These are phyloP conservation scores for Erythrocebus patas DNA, from an alignment of 2,113 vertebrate species.

Conservation along the genomic window DNA sequence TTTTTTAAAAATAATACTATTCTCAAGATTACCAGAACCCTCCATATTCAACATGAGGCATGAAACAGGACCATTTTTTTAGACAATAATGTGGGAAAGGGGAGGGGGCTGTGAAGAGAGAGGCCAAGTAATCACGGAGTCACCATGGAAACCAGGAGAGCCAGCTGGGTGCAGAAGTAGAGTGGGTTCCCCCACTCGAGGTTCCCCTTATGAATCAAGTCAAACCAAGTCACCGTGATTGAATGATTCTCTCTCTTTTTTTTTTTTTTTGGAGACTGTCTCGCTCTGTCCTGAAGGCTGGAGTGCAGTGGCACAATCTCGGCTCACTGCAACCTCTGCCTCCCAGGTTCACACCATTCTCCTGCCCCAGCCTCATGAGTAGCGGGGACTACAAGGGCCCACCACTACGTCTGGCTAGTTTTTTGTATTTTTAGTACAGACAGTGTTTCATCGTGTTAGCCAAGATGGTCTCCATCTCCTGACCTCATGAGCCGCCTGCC, in stretches of 20 bases:
- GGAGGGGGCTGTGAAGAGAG: neutral
- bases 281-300: too few relatives aligned
- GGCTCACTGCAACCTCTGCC: too few relatives aligned
- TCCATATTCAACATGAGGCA: neutral
- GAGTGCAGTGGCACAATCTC: too few relatives aligned
- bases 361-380: too few relatives aligned
- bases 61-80: neutral
- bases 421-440: too few relatives aligned
- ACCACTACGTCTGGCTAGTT: too few relatives aligned
- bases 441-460: too few relatives aligned
- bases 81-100: neutral
- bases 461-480: too few relatives aligned
- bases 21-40: neutral
- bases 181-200: neutral
- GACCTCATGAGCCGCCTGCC: too few relatives aligned
- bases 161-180: neutral
- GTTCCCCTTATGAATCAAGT: neutral
- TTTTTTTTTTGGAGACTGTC: too few relatives aligned
- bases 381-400: too few relatives aligned
- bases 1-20: neutral
- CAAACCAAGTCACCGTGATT: neutral
- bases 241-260: neutral
- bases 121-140: neutral
- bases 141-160: neutral
- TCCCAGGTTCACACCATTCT: too few relatives aligned